Evolutionary conservation across 2,113 vertebrate species (phyloP).

Genomic region (Smithornis capensis): DNA sequence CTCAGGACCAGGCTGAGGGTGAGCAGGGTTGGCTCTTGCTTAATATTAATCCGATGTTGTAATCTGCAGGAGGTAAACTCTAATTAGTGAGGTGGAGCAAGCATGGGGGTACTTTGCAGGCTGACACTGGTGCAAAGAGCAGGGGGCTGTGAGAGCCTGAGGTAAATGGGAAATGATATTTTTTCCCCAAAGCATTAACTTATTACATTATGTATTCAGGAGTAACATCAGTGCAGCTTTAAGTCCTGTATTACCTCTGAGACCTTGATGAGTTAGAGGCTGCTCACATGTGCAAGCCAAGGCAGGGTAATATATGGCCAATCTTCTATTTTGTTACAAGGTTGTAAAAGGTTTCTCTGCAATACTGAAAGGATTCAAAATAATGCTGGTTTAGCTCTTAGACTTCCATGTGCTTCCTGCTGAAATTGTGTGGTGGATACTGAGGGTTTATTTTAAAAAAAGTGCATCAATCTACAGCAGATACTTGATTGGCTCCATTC

Average conservation of each 20-base stretch:
- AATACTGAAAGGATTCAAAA: background rate
- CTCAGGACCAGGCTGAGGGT: background rate
- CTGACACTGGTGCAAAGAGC: background rate
- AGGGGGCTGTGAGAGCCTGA: background rate
- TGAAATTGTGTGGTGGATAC: background rate
- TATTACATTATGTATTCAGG: background rate
- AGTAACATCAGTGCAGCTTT: background rate
- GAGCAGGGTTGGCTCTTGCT: slow-evolving; percentile 34
- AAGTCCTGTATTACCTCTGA: background rate
- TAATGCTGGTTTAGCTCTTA: background rate
- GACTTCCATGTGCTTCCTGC: fast-evolving
- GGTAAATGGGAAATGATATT: background rate
- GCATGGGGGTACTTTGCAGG: background rate
- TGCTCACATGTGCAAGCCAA: background rate
- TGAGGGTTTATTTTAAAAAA: background rate
- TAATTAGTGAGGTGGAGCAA: slow-evolving; percentile 57
- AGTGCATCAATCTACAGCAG: background rate
- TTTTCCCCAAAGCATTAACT: background rate
- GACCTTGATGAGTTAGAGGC: background rate
- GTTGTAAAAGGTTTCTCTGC: background rate
- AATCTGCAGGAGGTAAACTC: slow-evolving; percentile 56
- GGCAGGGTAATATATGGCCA: slow-evolving; percentile 21
- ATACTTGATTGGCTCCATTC: background rate
- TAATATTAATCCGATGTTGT: slow-evolving; percentile 27
- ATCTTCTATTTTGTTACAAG: slow-evolving; percentile 42